A percentile compares a stretch with the other conserved stretches of the same genome.
Conservation (phyloP, 2,888 invertebrate species). For the Ochropleura leucogaster region DNA sequence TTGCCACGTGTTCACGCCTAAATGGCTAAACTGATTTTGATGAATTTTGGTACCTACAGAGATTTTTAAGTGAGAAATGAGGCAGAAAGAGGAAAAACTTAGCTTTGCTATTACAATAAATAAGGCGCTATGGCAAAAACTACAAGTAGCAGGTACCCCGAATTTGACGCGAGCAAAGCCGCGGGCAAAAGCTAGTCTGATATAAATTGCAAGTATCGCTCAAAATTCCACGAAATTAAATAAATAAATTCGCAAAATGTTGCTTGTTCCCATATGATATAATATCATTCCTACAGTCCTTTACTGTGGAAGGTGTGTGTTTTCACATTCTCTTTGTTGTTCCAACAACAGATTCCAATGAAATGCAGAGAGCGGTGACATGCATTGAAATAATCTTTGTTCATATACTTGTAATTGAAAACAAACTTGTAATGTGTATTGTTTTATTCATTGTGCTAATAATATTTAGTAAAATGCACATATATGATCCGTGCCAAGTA, state of each 20-base stretch:
- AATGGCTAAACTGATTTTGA: no score
- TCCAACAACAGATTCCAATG: background rate
- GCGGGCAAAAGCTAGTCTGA: no score
- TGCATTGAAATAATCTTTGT: background rate
- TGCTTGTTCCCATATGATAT: no score
- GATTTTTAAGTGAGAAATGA: no score
- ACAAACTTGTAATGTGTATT: background rate
- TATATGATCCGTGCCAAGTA: background rate
- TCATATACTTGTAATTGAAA: background rate
- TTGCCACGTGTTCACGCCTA: no score
- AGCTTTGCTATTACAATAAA: no score
- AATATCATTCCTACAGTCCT: constrained; percentile 6
- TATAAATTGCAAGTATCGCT: no score
- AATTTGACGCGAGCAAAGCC: no score
- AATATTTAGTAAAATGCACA: background rate
- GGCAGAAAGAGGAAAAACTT: no score
- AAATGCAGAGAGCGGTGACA: constrained; percentile 5
- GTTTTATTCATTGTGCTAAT: background rate
- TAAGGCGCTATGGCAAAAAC: no score
- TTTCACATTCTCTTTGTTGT: constrained; percentile 23
- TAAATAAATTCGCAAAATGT: background rate
- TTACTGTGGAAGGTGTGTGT: background rate
- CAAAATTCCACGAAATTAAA: background rate
- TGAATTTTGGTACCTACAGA: no score
- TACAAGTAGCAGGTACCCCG: no score